These are phyloP conservation scores for Magallana gigas DNA, from an alignment of 1,140 invertebrate species.

Conservation along the genomic window DNA sequence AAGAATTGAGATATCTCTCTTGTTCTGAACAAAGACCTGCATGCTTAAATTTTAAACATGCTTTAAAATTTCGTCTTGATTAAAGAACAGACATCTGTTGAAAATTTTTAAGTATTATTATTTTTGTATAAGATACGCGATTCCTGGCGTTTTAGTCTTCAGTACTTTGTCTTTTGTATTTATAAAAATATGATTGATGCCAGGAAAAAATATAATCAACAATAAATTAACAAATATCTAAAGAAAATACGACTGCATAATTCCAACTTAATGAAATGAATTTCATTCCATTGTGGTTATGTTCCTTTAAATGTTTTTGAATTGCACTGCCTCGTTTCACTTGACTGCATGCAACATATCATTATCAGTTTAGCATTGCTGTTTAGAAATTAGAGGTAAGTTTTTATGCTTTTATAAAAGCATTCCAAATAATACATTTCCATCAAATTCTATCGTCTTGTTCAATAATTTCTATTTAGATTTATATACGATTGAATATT, in stretches of 20 bases:
- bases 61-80: no score
- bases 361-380: neutral
- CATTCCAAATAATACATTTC: neutral
- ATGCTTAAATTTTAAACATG: no score
- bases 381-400: neutral
- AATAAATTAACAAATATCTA: neutral
- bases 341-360: neutral
- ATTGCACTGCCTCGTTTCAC: neutral
- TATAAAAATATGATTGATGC: neutral
- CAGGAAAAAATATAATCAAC: neutral
- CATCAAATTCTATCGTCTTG: no score
- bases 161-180: no score
- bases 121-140: no score
- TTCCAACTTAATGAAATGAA: slow-evolving; percentile 2
- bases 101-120: no score
- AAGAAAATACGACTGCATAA: neutral
- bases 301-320: neutral
- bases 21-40: no score
- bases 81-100: no score
- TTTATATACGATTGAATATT: no score
- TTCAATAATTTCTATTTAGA: no score
- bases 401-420: neutral
- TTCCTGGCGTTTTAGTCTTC: no score
- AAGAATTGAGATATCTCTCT: no score
- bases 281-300: neutral